These are phyloP conservation scores for Maccullochella peelii DNA, from an alignment of 2,113 vertebrate species.

Conservation along the genomic window DNA sequence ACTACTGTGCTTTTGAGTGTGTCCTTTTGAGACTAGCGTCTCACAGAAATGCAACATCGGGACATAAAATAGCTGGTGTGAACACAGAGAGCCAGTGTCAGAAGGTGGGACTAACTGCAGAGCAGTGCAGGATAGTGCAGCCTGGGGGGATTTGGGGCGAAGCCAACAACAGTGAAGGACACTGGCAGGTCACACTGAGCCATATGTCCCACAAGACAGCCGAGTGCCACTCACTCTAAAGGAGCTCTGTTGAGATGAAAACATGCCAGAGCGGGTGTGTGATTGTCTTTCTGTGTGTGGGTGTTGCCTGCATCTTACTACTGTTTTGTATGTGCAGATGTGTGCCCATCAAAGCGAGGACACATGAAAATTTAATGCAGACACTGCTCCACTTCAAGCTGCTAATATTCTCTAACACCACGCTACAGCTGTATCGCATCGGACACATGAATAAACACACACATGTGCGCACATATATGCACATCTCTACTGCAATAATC, in stretches of 20 bases:
- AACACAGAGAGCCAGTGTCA: slow-evolving; percentile 52
- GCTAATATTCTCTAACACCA: slow-evolving; percentile 1
- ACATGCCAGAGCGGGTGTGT: neutral
- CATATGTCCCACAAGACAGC: slow-evolving; percentile 57
- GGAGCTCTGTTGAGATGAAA: slow-evolving; percentile 31
- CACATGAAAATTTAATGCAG: slow-evolving; percentile 44
- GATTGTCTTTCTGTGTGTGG: neutral
- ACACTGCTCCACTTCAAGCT: slow-evolving; percentile 28
- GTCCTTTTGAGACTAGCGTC: slow-evolving; percentile 24
- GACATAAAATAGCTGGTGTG: slow-evolving; percentile 54
- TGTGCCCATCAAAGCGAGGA: slow-evolving; percentile 27
- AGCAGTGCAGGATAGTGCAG: slow-evolving; percentile 37
- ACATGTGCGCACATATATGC: slow-evolving; percentile 5
- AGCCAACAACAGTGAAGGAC: slow-evolving; percentile 67
- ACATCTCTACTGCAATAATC: slow-evolving; percentile 12
- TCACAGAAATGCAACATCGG: slow-evolving; percentile 19
- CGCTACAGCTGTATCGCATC: slow-evolving; percentile 4
- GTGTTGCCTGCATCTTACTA: neutral
- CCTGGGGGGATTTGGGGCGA: slow-evolving; percentile 54
- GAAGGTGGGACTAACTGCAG: slow-evolving; percentile 50
- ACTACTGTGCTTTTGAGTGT: slow-evolving; percentile 3
- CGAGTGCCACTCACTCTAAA: slow-evolving; percentile 43
- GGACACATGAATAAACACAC: neutral
- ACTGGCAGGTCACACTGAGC: slow-evolving; percentile 64
- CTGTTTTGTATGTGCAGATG: slow-evolving; percentile 23